phyloP scores from a whole-genome alignment of 2,888 invertebrate genomes.

The Limulus polyphemus region DNA sequence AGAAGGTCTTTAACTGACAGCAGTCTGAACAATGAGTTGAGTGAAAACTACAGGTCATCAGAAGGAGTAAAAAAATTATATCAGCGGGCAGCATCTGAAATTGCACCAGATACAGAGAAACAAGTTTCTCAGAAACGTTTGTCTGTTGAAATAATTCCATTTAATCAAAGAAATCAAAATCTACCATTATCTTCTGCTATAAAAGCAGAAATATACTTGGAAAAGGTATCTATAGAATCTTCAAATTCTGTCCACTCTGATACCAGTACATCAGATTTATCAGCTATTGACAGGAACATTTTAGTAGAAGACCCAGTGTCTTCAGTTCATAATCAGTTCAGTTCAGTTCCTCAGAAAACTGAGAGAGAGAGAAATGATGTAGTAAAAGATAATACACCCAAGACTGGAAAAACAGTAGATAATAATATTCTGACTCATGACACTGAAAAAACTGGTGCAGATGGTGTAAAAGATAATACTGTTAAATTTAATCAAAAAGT shows the following conservation, averaged over 20 bases:
- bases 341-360: too few relatives aligned
- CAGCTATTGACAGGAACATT: neutral
- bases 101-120: conserved; percentile 2
- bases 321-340: too few relatives aligned
- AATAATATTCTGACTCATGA: too few relatives aligned
- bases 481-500: too few relatives aligned
- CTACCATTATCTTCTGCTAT: neutral
- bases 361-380: too few relatives aligned
- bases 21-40: neutral
- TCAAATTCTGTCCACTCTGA: neutral
- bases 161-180: conserved; percentile 16
- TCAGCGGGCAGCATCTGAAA: neutral
- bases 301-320: too few relatives aligned
- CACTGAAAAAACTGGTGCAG: too few relatives aligned
- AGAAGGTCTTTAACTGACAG: neutral
- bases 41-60: neutral
- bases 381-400: too few relatives aligned
- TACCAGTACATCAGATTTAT: neutral
- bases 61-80: neutral
- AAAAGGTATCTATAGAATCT: neutral
- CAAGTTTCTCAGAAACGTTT: conserved; percentile 11
- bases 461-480: too few relatives aligned
- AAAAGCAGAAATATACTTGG: neutral
- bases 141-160: conserved; percentile 23
- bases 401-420: too few relatives aligned